phyloP scores from a whole-genome alignment of 2,797 vertebrate species.

The Myotis pilosus region DNA sequence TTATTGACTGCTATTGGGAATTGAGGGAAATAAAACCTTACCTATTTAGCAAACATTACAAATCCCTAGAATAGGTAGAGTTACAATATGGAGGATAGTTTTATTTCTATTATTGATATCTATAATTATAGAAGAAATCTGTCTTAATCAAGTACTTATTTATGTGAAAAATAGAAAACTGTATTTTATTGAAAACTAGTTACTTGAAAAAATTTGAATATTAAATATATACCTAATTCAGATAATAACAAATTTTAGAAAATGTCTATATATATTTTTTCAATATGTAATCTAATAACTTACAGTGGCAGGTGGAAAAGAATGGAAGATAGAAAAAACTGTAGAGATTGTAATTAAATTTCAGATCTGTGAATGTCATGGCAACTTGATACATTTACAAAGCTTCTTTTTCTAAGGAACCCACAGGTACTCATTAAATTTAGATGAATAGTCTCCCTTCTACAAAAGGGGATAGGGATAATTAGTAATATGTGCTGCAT shows the following conservation, averaged over 20 bases:
- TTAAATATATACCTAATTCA: constrained; percentile 1
- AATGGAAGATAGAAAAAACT: not conserved
- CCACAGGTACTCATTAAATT: not conserved
- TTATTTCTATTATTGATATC: constrained; percentile 12
- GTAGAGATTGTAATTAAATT: not conserved
- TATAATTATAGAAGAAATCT: not conserved
- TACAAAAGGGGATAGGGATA: not conserved
- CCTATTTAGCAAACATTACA: not conserved
- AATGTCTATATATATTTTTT: not conserved
- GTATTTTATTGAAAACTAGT: constrained; percentile 44
- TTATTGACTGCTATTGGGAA: not conserved
- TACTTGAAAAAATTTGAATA: not conserved
- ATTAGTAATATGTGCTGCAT: not conserved
- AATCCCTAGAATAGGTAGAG: not conserved
- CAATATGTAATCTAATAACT: not conserved
- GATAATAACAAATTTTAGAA: constrained; percentile 34
- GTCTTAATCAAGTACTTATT: not conserved
- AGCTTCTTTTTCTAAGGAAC: not conserved
- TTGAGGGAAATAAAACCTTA: not conserved
- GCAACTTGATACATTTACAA: constrained; percentile 25
- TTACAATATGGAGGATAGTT: constrained; percentile 29
- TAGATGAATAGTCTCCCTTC: not conserved
- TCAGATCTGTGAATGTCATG: not conserved
- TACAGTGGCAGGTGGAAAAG: not conserved
- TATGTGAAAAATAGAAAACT: not conserved